A percentile compares a stretch with the other conserved stretches of the same genome.
phyloP scores from a whole-genome alignment of 1,140 invertebrate genomes.

The Spodoptera litura region DNA sequence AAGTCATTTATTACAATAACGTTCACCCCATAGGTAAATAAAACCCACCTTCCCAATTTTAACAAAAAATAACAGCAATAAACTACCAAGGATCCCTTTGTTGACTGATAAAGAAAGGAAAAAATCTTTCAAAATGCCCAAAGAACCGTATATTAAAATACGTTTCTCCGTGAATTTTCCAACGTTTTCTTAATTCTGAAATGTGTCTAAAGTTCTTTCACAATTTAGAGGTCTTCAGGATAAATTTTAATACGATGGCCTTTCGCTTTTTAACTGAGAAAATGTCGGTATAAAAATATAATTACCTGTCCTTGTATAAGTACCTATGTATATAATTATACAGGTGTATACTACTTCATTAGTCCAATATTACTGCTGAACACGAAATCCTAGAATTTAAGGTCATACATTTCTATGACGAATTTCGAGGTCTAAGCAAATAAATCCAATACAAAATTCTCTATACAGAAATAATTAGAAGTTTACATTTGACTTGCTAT shows the following conservation, averaged over 20 bases:
- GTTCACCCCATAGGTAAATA: slow-evolving; percentile 26
- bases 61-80: slow-evolving; percentile 14
- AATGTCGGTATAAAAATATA: not conserved
- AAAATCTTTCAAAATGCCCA: slow-evolving; percentile 20
- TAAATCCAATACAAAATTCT: too few relatives aligned
- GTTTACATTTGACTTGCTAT: too few relatives aligned
- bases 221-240: slow-evolving; percentile 37
- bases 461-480: too few relatives aligned
- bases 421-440: too few relatives aligned
- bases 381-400: too few relatives aligned
- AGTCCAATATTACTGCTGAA: too few relatives aligned
- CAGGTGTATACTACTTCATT: too few relatives aligned
- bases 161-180: slow-evolving; percentile 19
- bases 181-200: slow-evolving; percentile 40
- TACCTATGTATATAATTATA: not conserved
- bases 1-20: slow-evolving; percentile 46
- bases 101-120: slow-evolving; percentile 22
- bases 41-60: slow-evolving; percentile 14
- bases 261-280: slow-evolving; percentile 1
- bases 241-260: slow-evolving; percentile 33
- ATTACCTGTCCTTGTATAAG: not conserved
- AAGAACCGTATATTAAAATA: slow-evolving; percentile 11
- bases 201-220: slow-evolving; percentile 44
- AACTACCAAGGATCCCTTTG: slow-evolving; percentile 19
- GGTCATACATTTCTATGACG: too few relatives aligned